Percentiles rank a stretch among this genome's conserved stretches.
Evolutionary conservation across 2,797 vertebrate species (phyloP).

Genomic region (Sebastes minor): DNA sequence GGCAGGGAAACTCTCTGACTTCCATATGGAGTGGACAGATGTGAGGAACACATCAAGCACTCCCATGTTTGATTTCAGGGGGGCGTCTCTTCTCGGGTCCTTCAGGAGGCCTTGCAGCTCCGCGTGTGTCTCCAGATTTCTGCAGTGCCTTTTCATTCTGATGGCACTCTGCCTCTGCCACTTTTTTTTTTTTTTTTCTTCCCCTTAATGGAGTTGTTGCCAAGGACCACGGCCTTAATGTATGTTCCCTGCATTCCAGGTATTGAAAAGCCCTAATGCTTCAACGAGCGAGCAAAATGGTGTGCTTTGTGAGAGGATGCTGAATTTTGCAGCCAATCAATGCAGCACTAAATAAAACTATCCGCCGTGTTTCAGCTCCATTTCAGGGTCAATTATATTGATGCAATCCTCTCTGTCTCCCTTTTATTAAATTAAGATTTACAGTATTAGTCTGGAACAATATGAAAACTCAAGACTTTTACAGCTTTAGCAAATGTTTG

Average conservation of each 20-base stretch:
- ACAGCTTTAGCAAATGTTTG: background rate
- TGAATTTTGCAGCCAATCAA: conserved; percentile 37
- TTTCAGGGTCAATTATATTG: conserved; percentile 44
- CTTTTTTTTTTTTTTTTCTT: background rate
- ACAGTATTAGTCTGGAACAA: background rate
- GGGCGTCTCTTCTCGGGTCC: conserved; percentile 14
- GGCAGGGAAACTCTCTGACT: conserved; percentile 23
- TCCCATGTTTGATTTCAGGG: conserved; percentile 35
- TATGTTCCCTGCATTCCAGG: background rate
- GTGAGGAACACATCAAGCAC: conserved; percentile 54
- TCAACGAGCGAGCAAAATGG: background rate
- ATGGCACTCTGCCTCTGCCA: background rate
- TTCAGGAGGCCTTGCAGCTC: conserved; percentile 4
- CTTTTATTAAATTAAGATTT: conserved; percentile 18
- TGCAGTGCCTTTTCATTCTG: conserved; percentile 3
- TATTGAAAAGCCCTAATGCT: conserved; percentile 28
- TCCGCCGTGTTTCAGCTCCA: conserved; percentile 24
- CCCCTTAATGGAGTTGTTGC: conserved; percentile 8
- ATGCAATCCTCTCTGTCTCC: conserved; percentile 12
- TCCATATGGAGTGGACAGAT: conserved; percentile 69
- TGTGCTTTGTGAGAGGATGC: background rate
- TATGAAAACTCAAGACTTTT: background rate
- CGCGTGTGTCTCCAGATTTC: conserved; percentile 4
- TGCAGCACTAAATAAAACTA: conserved; percentile 35
- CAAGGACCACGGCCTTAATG: conserved; percentile 2